Evolutionary conservation across 1,140 invertebrate genomes (phyloP), one percentile per base, ranked within the genome.

Genomic region (Drosophila ogumai): DNA sequence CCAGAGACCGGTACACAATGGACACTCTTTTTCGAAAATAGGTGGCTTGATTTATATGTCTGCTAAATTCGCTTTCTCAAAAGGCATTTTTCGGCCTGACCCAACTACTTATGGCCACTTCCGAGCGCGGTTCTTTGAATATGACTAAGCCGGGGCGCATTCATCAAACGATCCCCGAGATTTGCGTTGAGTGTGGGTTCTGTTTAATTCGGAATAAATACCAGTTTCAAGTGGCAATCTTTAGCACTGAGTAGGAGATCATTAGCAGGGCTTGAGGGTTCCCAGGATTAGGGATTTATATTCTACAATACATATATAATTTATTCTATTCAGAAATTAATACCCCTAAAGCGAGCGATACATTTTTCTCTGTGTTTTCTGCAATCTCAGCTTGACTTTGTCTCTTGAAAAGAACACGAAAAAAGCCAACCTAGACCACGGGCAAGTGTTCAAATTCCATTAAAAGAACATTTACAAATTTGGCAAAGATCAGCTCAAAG

Each of bases 1-100:
- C 69, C 73, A 43, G 41, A 36, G 66, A 69, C 66, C 63, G 75
- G 78, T 46, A 86, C 78, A 87, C 85, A 90, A 90, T 90, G 85
- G 85, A 84, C 85, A 90, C 85, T 90, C 85, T 76, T 76, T 67
- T 76, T 52, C 63, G 84, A 69, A 81, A 81, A 84, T 84, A 91
- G 90, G 90, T 91, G 90, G 81, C 85, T 91, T 91, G 90, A 91
- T 91, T 91, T 91, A 91, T 91, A 91, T 91, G 90, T 91, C 90
- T 91, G 90, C 81, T 81, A 87, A 87, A 87, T 88, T 87, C 84
- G 82, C 87, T 91, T 91, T 91, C 82, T 84, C 85, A 90, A 88
- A 90, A 84, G 81, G 84, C 82, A 87, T 87, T 88, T 74, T 67
- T 71, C 69, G 67, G 36, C 13, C 60, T 66, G 73, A 75, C 22